Percentiles rank a stretch among this genome's conserved stretches.
Evolutionary conservation across 64 coral and sea anemone genomes (phyloP).

Genomic region (Montipora capricornis): DNA sequence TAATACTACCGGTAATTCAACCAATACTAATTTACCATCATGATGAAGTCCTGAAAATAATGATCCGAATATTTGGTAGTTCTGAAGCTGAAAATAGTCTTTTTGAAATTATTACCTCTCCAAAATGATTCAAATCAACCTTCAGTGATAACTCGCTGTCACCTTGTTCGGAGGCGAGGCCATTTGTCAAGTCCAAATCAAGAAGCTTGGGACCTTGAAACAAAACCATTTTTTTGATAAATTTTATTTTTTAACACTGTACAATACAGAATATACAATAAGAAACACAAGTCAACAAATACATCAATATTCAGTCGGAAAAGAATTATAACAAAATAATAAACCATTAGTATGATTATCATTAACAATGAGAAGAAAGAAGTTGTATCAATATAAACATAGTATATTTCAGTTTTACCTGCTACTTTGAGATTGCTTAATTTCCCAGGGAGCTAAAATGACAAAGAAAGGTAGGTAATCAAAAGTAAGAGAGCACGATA

Average conservation of each 20-base stretch:
- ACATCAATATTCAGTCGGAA: no score
- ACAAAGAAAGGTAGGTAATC: no score
- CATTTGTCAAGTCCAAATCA: constrained; percentile 74
- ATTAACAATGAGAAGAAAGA: no score
- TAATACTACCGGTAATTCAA: no score
- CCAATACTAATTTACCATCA: no score
- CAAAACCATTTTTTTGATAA: background rate
- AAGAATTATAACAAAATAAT: no score
- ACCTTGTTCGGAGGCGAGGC: constrained; percentile 5
- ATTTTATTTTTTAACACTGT: no score
- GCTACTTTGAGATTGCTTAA: background rate
- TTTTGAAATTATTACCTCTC: constrained; percentile 48
- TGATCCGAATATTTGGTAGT: no score
- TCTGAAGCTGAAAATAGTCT: background rate
- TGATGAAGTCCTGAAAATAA: no score
- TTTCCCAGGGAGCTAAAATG: constrained; percentile 13
- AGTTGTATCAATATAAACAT: background rate
- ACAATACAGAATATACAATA: no score
- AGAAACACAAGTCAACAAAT: no score
- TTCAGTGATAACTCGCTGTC: constrained; percentile 77
- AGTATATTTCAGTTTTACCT: background rate
- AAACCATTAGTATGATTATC: background rate
- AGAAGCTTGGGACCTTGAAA: constrained; percentile 69
- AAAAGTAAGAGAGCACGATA: no score
- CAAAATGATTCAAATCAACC: constrained; percentile 87